phyloP scores from a whole-genome alignment of 1,140 invertebrate species.

The Pachyrhynchus sulphureomaculatus region DNA sequence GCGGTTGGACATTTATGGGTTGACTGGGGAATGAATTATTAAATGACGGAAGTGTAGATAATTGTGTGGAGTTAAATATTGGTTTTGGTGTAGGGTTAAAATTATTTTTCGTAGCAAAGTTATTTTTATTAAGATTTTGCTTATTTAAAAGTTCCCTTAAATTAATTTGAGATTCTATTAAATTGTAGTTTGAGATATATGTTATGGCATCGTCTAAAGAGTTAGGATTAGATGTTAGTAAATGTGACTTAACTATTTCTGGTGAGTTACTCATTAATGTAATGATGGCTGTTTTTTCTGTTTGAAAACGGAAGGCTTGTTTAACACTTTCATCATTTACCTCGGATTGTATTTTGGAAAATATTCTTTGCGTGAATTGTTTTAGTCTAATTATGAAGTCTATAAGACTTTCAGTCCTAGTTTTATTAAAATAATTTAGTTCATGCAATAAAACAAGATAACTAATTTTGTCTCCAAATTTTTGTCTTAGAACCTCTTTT shows the following conservation, averaged over 20 bases:
- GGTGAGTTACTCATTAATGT: slow-evolving; percentile 1
- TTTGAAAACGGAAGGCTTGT: not conserved
- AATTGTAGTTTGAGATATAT: too few relatives aligned
- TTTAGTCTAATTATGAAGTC: slow-evolving; percentile 3
- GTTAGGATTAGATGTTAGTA: not conserved
- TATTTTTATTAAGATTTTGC: too few relatives aligned
- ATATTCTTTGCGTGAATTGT: slow-evolving; percentile 6
- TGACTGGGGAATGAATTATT: too few relatives aligned
- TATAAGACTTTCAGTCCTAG: slow-evolving; percentile 7
- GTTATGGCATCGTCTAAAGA: not conserved
- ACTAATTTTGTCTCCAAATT: slow-evolving; percentile 8
- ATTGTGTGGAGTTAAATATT: too few relatives aligned
- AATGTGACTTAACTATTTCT: not conserved
- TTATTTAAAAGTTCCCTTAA: not conserved
- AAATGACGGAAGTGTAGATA: too few relatives aligned
- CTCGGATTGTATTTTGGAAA: slow-evolving; percentile 2
- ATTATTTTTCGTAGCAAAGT: too few relatives aligned
- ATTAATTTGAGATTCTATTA: not conserved
- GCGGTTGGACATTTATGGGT: too few relatives aligned
- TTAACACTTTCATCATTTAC: not conserved
- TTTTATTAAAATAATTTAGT: slow-evolving; percentile 8
- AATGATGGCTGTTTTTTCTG: slow-evolving; percentile 3
- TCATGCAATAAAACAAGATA: slow-evolving; percentile 1
- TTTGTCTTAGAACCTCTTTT: slow-evolving; percentile 9
- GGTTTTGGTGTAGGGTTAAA: too few relatives aligned